Evolutionary conservation across 2,797 vertebrate genomes (phyloP).

Genomic region (Aselliscus stoliczkanus): DNA sequence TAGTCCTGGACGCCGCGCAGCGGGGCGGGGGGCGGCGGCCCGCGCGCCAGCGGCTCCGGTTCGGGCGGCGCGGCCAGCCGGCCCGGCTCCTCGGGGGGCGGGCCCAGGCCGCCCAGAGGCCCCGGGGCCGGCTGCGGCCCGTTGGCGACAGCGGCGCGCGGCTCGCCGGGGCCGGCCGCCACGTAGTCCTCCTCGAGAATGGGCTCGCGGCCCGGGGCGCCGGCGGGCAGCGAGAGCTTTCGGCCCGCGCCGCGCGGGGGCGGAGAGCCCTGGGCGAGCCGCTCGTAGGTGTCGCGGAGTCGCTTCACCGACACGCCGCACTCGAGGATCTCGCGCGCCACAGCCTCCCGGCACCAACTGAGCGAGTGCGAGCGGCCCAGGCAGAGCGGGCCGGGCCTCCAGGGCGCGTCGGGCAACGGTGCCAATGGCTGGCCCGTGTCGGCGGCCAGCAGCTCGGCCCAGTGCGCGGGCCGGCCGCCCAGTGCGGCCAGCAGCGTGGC

Average conservation of each 20-base stretch:
- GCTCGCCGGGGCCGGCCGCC: conserved; percentile 41
- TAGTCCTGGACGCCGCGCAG: conserved; percentile 87
- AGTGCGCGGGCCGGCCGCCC: conserved; percentile 86
- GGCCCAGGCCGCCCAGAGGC: not conserved
- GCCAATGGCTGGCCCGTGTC: conserved; percentile 78
- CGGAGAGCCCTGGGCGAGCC: conserved; percentile 77
- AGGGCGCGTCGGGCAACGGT: conserved; percentile 62
- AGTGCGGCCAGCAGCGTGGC: conserved; percentile 87
- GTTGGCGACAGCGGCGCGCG: not conserved
- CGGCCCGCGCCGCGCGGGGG: conserved; percentile 67
- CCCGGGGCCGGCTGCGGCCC: not conserved
- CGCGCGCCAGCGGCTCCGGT: conserved; percentile 81
- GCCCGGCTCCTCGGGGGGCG: not conserved
- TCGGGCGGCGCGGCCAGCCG: conserved; percentile 76
- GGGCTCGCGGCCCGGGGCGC: conserved; percentile 81
- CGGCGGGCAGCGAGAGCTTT: conserved; percentile 84
- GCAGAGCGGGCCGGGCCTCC: conserved; percentile 56
- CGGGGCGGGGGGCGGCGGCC: conserved; percentile 86
- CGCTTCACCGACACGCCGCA: conserved; percentile 94
- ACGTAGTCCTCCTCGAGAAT: conserved; percentile 84
- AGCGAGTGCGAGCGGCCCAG: conserved; percentile 92
- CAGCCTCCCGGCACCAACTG: conserved; percentile 90
- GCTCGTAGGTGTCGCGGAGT: conserved; percentile 94
- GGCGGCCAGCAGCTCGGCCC: conserved; percentile 86
- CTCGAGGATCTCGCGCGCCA: conserved; percentile 91